These are phyloP conservation scores for Heliconius congener DNA, from an alignment of 1,140 invertebrate species.

Conservation along the genomic window DNA sequence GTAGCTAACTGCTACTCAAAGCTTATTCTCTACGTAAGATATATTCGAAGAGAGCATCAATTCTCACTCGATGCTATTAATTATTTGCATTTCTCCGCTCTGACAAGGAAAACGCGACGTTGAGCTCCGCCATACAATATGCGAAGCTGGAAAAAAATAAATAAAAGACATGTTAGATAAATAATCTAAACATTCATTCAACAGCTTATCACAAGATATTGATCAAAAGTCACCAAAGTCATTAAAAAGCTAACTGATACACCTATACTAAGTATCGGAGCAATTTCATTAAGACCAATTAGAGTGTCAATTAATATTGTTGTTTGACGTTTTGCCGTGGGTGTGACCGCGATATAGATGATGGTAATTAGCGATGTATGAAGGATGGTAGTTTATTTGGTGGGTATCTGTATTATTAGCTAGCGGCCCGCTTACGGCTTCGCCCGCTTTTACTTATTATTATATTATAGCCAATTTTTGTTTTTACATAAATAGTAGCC, in stretches of 20 bases:
- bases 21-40: too few species aligned
- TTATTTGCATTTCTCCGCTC: too few species aligned
- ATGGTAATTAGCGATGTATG: conserved; percentile 55
- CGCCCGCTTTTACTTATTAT: too few species aligned
- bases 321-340: conserved; percentile 49
- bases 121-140: too few species aligned
- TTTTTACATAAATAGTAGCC: too few species aligned
- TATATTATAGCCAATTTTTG: too few species aligned
- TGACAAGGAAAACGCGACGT: too few species aligned
- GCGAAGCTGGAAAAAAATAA: too few species aligned
- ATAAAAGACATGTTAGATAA: neutral
- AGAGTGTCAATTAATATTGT: conserved; percentile 59
- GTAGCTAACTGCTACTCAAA: too few species aligned
- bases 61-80: too few species aligned
- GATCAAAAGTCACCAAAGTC: conserved; percentile 13
- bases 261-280: conserved; percentile 19
- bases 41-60: too few species aligned
- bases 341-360: conserved; percentile 46
- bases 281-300: conserved; percentile 66
- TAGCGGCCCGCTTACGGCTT: too few species aligned
- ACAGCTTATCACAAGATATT: neutral
- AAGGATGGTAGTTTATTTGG: neutral
- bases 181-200: neutral
- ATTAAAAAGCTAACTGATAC: conserved; percentile 36
- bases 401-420: neutral